Evolutionary conservation across 2,888 invertebrate species (phyloP), one percentile per base, ranked within the genome.

Genomic region (Eustalomyia histrio): DNA sequence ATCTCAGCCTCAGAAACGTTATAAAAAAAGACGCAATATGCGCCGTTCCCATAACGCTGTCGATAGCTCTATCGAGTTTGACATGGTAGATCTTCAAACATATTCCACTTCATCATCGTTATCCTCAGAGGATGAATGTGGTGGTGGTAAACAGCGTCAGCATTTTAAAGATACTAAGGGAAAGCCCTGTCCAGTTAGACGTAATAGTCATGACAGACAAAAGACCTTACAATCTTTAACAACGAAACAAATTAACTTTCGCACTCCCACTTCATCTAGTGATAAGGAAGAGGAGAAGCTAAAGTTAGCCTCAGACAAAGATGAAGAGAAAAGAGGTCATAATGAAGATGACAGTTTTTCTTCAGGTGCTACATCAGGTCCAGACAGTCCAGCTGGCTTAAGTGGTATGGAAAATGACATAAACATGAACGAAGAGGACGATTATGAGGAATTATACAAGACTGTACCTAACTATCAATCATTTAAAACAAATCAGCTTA

Each of bases 311-410:
- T 0, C 63, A 0, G 57, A 64, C 14, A 91, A 91, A 21, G 65
- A 39, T 1, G 58, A 24, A 29, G 29, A 29, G 29, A 29, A 29
- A 29, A 29, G 29, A 7, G 7, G 6, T 29, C 29, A 29, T 7
- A 29, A 29, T 29, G 29, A 6, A 79, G 89, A 82, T 83, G 58
- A 73, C 57, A 93, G 92, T 47, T 93, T 93, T 65, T 95, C 96
- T 10, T 96, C 96, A 0, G 96, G 97, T 1, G 96, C 95, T 86
- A 97, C 97, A 14, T 96, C 96, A 9, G 97, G 97, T 0, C 97
- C 97, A 0, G 97, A 97, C 85, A 96, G 95, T 88, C 96, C 96
- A 12, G 91, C 90, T 2, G 94, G 94, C 7, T 92, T 93, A 83
- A 95, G 95, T 86, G 94, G 94, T 80, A 94, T 94, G 76, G 93